These are phyloP conservation scores for Aphidius ervi DNA, from an alignment of 1,140 invertebrate genomes.

Conservation along the genomic window DNA sequence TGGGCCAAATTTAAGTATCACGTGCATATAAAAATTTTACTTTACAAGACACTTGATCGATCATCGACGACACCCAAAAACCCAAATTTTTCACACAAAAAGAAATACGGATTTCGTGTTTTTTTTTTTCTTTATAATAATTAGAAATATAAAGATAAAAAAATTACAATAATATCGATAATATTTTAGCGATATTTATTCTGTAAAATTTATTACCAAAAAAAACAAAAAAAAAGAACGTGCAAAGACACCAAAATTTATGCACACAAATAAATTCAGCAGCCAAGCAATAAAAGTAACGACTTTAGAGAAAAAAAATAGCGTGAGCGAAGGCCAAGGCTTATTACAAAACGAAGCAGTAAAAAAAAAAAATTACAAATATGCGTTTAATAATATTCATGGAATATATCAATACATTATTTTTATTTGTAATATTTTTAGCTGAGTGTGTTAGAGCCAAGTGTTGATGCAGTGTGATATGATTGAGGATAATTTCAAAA, in stretches of 20 bases:
- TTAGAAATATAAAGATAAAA: neutral
- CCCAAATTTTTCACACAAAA: neutral
- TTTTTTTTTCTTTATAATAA: neutral
- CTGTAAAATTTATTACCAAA: too few relatives aligned
- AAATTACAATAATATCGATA: neutral
- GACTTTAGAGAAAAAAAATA: neutral
- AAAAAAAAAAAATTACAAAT: neutral
- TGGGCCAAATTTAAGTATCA: neutral
- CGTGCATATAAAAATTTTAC: too few relatives aligned
- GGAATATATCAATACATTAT: neutral
- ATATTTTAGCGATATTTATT: too few relatives aligned
- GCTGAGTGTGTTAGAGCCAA: neutral
- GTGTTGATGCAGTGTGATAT: conserved; percentile 1
- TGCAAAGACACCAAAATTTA: neutral
- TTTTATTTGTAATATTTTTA: neutral
- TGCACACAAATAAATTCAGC: neutral
- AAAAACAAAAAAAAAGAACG: neutral
- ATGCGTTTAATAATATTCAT: neutral
- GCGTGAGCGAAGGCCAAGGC: neutral
- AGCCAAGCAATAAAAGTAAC: neutral
- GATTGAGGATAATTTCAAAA: neutral
- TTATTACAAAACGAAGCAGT: too few relatives aligned
- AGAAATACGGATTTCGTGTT: neutral
- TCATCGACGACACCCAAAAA: conserved; percentile 8
- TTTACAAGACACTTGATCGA: conserved; percentile 1